Percentiles rank a stretch among this genome's conserved stretches.
Conservation (phyloP, 2,797 vertebrate genomes). For the Scolopax bukidnonensis region DNA sequence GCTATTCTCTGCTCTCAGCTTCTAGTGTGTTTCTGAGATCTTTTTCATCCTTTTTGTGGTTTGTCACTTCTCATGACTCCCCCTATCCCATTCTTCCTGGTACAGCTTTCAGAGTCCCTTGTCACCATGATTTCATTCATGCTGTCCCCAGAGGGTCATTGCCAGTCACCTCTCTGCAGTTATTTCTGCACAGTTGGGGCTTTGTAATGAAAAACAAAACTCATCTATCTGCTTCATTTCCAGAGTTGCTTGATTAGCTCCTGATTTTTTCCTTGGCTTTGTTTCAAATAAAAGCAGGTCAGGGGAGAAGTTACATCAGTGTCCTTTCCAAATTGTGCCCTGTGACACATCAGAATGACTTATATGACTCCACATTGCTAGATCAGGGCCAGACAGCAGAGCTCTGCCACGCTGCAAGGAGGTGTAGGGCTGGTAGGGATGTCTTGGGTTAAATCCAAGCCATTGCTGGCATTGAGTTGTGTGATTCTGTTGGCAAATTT, state of each 20-base stretch:
- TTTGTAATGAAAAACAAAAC: conserved; percentile 61
- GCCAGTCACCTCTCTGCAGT: conserved; percentile 23
- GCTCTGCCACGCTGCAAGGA: not conserved
- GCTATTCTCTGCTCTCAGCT: not conserved
- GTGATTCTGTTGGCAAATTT: not conserved
- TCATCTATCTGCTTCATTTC: conserved; percentile 29
- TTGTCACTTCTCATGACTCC: not conserved
- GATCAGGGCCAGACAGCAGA: not conserved
- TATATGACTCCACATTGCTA: not conserved
- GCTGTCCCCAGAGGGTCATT: not conserved
- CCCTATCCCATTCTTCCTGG: not conserved
- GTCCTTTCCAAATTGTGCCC: not conserved
- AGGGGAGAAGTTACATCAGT: not conserved
- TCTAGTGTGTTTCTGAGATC: not conserved
- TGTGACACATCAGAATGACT: not conserved
- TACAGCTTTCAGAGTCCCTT: not conserved
- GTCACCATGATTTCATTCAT: not conserved
- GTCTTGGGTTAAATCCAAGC: not conserved
- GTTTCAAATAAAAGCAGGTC: not conserved
- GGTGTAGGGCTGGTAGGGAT: not conserved
- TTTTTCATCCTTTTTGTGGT: not conserved
- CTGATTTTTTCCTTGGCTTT: conserved; percentile 34
- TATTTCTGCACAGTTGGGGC: conserved; percentile 51
- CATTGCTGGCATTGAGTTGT: rapidly evolving
- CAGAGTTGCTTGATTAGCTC: conserved; percentile 37